These are phyloP conservation scores for Hippoglossus hippoglossus DNA, from an alignment of 2,797 vertebrate genomes.

Conservation along the genomic window DNA sequence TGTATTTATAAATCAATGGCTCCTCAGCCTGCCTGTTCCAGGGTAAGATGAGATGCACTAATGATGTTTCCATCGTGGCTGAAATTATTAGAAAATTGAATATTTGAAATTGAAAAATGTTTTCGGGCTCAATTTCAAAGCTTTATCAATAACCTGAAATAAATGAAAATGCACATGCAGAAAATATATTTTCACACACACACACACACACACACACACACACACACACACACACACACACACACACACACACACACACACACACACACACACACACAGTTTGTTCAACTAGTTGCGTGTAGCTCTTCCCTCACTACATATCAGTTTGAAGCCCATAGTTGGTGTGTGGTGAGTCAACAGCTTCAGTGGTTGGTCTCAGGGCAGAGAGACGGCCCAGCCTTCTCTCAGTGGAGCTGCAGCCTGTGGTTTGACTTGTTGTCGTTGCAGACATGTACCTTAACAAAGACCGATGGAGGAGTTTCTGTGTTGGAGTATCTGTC, in stretches of 20 bases:
- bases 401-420: background rate
- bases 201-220: background rate
- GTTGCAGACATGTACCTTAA: background rate
- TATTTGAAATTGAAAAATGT: background rate
- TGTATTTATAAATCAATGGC: constrained; percentile 51
- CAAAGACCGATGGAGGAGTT: background rate
- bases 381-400: background rate
- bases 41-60: constrained; percentile 35
- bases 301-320: background rate
- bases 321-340: constrained; percentile 3
- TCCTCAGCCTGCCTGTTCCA: constrained; percentile 39
- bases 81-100: constrained; percentile 21
- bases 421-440: constrained; percentile 26
- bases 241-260: no score
- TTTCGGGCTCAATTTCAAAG: constrained; percentile 35
- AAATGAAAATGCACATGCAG: constrained; percentile 13
- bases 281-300: background rate
- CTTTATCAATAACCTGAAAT: constrained; percentile 32
- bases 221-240: no score
- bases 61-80: constrained; percentile 38
- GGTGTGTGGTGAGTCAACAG: constrained; percentile 16
- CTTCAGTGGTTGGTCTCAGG: constrained; percentile 35
- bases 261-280: no score
- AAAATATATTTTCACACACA: constrained; percentile 15
- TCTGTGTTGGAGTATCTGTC: background rate